Evolutionary conservation across 1,140 invertebrate genomes (phyloP), one percentile per base, ranked within the genome.

Genomic region (Ceratina australensis): DNA sequence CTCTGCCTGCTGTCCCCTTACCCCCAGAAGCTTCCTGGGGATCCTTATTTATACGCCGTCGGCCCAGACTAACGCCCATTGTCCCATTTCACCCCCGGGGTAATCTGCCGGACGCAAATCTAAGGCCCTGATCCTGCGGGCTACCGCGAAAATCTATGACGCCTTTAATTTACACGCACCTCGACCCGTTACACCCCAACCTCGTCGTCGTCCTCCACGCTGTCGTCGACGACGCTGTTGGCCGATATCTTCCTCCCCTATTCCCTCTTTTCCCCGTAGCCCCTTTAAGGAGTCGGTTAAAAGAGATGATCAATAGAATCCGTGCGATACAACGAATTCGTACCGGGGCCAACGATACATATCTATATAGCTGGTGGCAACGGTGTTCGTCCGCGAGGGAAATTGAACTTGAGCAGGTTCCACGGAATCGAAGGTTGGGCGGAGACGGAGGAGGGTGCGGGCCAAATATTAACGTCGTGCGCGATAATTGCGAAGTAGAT

Each of bases 81-180:
- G 91, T 92, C 90, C 91, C 90, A 92, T 92, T 92, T 92, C 88
- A 90, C 85, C 89, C 86, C 87, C 82, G 85, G 86, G 87, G 89
- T 92, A 92, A 92, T 92, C 91, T 92, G 90, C 88, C 88, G 89
- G 91, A 92, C 91, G 90, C 91, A 92, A 92, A 92, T 92, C 91
- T 92, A 91, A 92, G 90, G 90, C 89, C 87, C 89, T 92, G 91
- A 92, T 92, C 91, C 91, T 92, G 91, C 90, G 90, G 91, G 91
- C 90, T 91, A 90, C 90, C 89, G 84, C 87, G 89, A 89, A 92
- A 92, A 92, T 92, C 90, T 92, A 92, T 92, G 91, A 91, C 86
- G 87, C 87, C 89, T 92, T 90, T 92, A 92, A 92, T 92, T 92
- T 91, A 90, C 88, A 87, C 87, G 87, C 84, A 84, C 67, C 79